Percentiles rank a stretch among this genome's conserved stretches.
These are phyloP conservation scores for Rhyacophila evoluta DNA, from an alignment of 2,888 invertebrate genomes.

Conservation along the genomic window DNA sequence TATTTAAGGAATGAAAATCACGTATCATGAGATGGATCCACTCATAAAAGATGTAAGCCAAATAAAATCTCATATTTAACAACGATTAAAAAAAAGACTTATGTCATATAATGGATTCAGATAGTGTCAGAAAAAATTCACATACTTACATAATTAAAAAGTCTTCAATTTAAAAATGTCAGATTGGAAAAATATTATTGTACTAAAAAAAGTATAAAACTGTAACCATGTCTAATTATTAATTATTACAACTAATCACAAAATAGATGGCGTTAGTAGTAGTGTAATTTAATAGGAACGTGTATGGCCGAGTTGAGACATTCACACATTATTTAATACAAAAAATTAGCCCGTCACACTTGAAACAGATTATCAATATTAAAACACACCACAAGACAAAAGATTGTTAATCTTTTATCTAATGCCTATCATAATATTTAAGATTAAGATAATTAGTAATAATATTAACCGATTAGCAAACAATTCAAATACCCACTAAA, in stretches of 20 bases:
- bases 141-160: no score
- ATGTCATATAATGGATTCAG: no score
- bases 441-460: not conserved
- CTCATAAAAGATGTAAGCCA: no score
- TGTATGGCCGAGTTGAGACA: not conserved
- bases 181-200: not conserved
- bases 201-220: not conserved
- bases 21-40: no score
- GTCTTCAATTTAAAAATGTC: no score
- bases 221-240: not conserved
- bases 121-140: no score
- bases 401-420: not conserved
- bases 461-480: not conserved
- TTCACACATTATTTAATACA: not conserved
- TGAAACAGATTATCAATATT: not conserved
- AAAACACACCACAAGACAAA: not conserved
- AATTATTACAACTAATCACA: not conserved
- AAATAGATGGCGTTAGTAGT: not conserved
- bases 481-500: not conserved
- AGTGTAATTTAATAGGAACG: constrained; percentile 4
- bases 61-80: no score
- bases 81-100: no score
- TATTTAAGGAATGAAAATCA: no score
- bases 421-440: not conserved
- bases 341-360: not conserved